Evolutionary conservation across 2,113 vertebrate species (phyloP).

Genomic region (Phrynocephalus versicolor): DNA sequence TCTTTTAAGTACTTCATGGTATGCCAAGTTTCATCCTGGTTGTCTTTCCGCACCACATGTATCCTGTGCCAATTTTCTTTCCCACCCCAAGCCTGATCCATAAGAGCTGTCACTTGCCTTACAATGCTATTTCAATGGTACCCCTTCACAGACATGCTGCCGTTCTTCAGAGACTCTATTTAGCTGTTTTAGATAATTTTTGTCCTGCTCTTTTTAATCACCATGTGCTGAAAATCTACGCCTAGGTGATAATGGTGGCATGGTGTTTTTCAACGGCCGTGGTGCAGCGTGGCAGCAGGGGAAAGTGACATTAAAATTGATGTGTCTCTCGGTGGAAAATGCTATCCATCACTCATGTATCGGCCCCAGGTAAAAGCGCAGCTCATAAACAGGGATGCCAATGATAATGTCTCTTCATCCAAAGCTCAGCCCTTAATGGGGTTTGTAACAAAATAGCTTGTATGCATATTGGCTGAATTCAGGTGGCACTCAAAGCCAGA

Average conservation of each 20-base stretch:
- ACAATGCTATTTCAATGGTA: constrained; percentile 34
- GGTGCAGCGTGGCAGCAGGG: not conserved
- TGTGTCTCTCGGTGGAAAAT: constrained; percentile 14
- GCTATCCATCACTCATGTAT: constrained; percentile 31
- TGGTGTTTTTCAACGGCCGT: not conserved
- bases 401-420: not conserved
- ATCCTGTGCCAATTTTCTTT: not conserved
- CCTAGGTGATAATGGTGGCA: constrained; percentile 22
- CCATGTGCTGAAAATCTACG: constrained; percentile 21
- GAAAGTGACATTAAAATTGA: constrained; percentile 27
- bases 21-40: not conserved
- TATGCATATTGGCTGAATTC: not conserved
- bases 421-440: not conserved
- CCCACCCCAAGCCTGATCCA: not conserved
- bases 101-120: constrained; percentile 3
- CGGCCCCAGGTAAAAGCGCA: constrained; percentile 26
- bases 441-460: not conserved
- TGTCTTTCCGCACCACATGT: not conserved
- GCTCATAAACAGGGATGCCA: not conserved
- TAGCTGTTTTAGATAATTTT: constrained; percentile 10
- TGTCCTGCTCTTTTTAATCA: constrained; percentile 24
- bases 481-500: not conserved
- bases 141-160: not conserved
- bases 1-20: not conserved
- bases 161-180: constrained; percentile 32